These are phyloP conservation scores for Pomacea maculata DNA, from an alignment of 1,140 invertebrate genomes.

Conservation along the genomic window DNA sequence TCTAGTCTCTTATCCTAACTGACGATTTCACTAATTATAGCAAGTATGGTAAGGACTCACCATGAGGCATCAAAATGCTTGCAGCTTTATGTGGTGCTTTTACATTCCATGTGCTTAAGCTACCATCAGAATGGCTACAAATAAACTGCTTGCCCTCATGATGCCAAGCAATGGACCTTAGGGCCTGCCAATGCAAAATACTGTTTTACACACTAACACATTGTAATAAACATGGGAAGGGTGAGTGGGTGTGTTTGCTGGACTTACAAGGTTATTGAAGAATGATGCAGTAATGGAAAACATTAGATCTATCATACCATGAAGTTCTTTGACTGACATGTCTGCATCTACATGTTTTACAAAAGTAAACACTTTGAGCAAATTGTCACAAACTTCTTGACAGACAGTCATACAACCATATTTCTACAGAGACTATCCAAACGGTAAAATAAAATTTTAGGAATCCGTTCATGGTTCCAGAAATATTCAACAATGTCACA, in stretches of 20 bases:
- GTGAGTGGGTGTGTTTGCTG: not conserved
- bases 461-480: too few species aligned
- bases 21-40: too few species aligned
- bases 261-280: not conserved
- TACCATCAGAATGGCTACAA: constrained; percentile 94
- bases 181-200: constrained; percentile 67
- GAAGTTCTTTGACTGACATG: too few species aligned
- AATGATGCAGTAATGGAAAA: not conserved
- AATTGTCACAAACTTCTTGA: too few species aligned
- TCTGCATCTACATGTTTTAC: too few species aligned
- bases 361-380: too few species aligned
- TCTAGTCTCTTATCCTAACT: too few species aligned
- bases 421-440: too few species aligned
- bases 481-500: too few species aligned
- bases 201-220: not conserved
- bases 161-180: constrained; percentile 93
- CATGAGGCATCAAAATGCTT: constrained; percentile 88
- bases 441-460: too few species aligned
- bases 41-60: constrained; percentile 69
- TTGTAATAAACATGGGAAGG: not conserved
- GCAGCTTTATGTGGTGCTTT: constrained; percentile 80
- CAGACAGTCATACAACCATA: too few species aligned
- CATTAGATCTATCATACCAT: too few species aligned
- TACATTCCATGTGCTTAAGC: constrained; percentile 89
- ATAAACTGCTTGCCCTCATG: constrained; percentile 98